Percentiles rank a stretch among this genome's conserved stretches.
These are phyloP conservation scores for Amblyornis subalaris DNA, from an alignment of 2,113 vertebrate genomes.

Conservation along the genomic window DNA sequence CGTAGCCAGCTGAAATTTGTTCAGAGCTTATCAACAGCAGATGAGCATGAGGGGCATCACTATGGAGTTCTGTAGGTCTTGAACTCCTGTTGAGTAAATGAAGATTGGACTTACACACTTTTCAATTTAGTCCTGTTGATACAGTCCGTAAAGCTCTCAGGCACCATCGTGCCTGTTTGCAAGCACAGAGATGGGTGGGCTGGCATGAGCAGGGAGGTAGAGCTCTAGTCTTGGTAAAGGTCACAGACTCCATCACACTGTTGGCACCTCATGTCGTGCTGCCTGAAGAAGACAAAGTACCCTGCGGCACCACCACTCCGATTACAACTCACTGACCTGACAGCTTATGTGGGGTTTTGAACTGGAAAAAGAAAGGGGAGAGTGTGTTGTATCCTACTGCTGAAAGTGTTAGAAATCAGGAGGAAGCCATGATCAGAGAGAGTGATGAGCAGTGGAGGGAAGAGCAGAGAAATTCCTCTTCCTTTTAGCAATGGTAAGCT, in stretches of 20 bases:
- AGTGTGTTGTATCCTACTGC: neutral
- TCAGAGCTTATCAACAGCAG: neutral
- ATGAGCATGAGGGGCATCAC: constrained; percentile 83
- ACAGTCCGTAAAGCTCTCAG: constrained; percentile 80
- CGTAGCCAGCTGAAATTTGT: neutral
- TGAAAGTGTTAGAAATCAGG: neutral
- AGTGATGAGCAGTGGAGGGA: neutral
- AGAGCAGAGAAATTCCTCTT: neutral
- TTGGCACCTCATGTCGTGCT: constrained; percentile 77
- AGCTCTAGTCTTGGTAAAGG: constrained; percentile 85
- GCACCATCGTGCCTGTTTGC: constrained; percentile 80
- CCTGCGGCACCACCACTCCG: constrained; percentile 78
- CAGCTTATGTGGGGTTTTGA: constrained; percentile 13
- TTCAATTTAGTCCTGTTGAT: constrained; percentile 81
- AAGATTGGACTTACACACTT: constrained; percentile 86
- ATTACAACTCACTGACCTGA: constrained; percentile 65
- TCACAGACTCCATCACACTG: constrained; percentile 80
- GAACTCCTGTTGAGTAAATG: constrained; percentile 82
- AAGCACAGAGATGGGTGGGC: constrained; percentile 83
- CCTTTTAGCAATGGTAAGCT: neutral
- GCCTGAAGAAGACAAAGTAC: constrained; percentile 83
- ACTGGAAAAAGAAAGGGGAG: neutral
- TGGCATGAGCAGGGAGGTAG: constrained; percentile 82
- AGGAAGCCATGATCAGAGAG: neutral
- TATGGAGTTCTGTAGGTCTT: constrained; percentile 80